Conservation (phyloP, 1,140 invertebrate genomes). For the Bombus superbus region DNA sequence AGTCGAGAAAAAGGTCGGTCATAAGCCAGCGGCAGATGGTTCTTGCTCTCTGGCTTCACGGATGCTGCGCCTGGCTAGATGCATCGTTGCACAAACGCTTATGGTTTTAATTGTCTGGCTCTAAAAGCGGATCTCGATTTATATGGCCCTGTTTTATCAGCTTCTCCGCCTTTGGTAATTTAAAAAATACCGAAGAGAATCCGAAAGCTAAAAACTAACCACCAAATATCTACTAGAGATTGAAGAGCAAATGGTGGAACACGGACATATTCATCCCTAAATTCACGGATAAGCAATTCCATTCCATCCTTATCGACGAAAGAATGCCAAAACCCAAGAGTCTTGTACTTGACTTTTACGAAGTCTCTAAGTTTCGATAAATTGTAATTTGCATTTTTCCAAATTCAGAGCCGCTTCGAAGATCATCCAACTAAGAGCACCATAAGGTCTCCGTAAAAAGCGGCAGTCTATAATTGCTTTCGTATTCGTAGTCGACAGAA, state of each 20-base stretch:
- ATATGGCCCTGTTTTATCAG: background rate
- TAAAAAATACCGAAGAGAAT: background rate
- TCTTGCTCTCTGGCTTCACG: constrained; percentile 2
- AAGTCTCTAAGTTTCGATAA: too few species aligned
- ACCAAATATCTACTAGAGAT: too few species aligned
- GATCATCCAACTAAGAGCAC: too few species aligned
- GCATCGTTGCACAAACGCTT: constrained; percentile 1
- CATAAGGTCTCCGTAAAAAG: constrained; percentile 1
- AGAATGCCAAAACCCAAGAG: background rate
- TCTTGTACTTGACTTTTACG: background rate
- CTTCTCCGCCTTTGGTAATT: background rate
- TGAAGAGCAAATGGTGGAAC: too few species aligned
- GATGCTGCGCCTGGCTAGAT: constrained; percentile 9
- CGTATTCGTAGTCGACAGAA: constrained; percentile 1
- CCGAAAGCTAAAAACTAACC: background rate
- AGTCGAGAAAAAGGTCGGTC: constrained; percentile 4
- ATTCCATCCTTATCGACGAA: background rate
- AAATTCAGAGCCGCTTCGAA: background rate
- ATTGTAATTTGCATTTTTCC: background rate
- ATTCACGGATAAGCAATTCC: background rate
- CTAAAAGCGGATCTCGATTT: background rate
- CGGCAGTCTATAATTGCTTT: background rate
- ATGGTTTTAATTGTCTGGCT: background rate
- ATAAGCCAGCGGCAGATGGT: constrained; percentile 1
- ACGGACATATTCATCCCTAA: background rate